phyloP scores from a whole-genome alignment of 1,140 invertebrate species.

The Apis dorsata region DNA sequence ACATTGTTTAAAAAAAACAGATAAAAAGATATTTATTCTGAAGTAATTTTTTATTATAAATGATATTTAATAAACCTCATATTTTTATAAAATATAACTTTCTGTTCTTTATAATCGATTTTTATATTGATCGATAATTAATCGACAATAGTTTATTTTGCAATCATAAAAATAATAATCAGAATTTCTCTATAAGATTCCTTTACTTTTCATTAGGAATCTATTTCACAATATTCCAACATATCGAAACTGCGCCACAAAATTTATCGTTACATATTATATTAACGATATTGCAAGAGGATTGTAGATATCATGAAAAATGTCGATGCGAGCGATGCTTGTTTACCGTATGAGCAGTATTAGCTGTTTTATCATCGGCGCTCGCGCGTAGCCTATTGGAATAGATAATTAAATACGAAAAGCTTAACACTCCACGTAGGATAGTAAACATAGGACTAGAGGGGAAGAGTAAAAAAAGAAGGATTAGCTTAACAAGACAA shows the following conservation, averaged over 20 bases:
- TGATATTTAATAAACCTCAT: too few species aligned
- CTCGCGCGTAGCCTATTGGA: conserved; percentile 5
- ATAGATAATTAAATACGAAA: conserved; percentile 61
- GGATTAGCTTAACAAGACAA: conserved; percentile 41
- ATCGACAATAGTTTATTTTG: not conserved
- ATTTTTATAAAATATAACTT: too few species aligned
- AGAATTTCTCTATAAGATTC: not conserved
- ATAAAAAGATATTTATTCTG: too few species aligned
- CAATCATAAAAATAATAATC: too few species aligned
- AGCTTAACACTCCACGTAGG: conserved; percentile 23
- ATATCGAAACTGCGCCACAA: not conserved
- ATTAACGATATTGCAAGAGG: conserved; percentile 21
- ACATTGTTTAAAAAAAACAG: too few species aligned
- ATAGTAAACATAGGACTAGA: not conserved
- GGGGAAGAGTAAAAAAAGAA: not conserved
- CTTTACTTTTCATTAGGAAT: not conserved
- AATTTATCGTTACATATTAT: conserved; percentile 28
- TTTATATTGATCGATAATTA: not conserved
- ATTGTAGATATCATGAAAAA: conserved; percentile 30
- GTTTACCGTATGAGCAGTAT: conserved; percentile 30
- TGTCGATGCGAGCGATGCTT: conserved; percentile 1
- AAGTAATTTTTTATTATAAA: too few species aligned
- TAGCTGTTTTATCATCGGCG: conserved; percentile 38
- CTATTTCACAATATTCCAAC: not conserved
- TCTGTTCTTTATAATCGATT: too few species aligned